phyloP scores from a whole-genome alignment of 2,888 invertebrate genomes.

The Galeruca laticollis region DNA sequence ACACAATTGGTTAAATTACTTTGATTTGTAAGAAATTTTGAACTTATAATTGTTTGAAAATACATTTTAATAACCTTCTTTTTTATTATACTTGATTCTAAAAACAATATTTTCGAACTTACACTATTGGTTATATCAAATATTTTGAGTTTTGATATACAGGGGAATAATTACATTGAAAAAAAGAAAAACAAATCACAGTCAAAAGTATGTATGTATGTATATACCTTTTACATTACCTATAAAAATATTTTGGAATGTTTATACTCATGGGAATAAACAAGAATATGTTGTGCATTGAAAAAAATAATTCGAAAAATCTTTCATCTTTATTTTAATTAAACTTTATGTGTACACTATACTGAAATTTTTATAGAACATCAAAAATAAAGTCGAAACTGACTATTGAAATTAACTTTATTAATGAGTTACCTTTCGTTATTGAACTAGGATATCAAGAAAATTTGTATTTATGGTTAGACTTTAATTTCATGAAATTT shows the following conservation, averaged over 20 bases:
- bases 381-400: too few species aligned
- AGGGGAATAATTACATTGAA: slow-evolving; percentile 41
- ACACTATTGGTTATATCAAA: slow-evolving; percentile 32
- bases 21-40: background rate
- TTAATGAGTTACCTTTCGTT: too few species aligned
- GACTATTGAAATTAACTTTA: too few species aligned
- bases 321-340: background rate
- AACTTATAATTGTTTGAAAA: background rate
- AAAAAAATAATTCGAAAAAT: slow-evolving; percentile 4
- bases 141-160: slow-evolving; percentile 28
- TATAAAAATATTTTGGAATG: slow-evolving; percentile 52
- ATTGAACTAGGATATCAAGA: too few species aligned
- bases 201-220: slow-evolving; percentile 53
- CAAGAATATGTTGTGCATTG: background rate
- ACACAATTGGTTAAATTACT: background rate
- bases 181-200: slow-evolving; percentile 57
- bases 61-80: background rate
- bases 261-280: slow-evolving; percentile 34
- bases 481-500: too few species aligned
- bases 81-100: slow-evolving; percentile 6
- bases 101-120: slow-evolving; percentile 38
- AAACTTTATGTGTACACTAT: too few species aligned
- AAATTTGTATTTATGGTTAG: too few species aligned
- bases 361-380: too few species aligned
- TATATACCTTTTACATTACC: slow-evolving; percentile 47